Evolutionary conservation across 2,888 invertebrate species (phyloP).

Genomic region (Xestoiulus laeticollis): DNA sequence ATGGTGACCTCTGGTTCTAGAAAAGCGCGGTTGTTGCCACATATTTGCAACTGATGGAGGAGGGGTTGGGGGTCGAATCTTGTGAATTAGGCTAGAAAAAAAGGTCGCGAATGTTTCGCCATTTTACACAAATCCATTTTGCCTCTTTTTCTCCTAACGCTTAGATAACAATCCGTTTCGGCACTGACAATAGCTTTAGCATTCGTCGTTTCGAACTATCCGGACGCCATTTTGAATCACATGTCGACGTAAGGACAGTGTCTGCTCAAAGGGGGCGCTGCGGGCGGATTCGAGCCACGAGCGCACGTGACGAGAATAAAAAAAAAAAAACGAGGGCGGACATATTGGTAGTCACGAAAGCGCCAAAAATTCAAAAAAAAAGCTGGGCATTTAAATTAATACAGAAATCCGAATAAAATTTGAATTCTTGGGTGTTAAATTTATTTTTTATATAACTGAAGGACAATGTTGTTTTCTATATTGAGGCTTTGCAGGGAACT

Average conservation of each 20-base stretch:
- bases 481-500: too few species aligned
- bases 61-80: too few species aligned
- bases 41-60: not conserved
- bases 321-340: too few species aligned
- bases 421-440: too few species aligned
- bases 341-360: too few species aligned
- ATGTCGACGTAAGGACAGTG: not conserved
- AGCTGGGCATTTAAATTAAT: too few species aligned
- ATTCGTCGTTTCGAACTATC: not conserved
- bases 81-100: not conserved
- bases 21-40: not conserved
- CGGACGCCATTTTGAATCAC: conserved; percentile 46
- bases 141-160: not conserved
- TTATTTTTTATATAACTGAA: too few species aligned
- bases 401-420: too few species aligned
- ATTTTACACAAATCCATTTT: not conserved
- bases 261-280: not conserved
- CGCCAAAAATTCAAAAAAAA: too few species aligned
- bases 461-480: too few species aligned
- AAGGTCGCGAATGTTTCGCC: not conserved
- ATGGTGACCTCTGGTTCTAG: conserved; percentile 34
- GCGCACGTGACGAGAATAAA: not conserved
- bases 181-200: not conserved
- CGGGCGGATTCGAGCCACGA: not conserved
- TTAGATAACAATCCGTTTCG: not conserved